A percentile compares a stretch with the other conserved stretches of the same genome.
phyloP scores from a whole-genome alignment of 1,140 invertebrate genomes.

The Drosophila lacteicornis region DNA sequence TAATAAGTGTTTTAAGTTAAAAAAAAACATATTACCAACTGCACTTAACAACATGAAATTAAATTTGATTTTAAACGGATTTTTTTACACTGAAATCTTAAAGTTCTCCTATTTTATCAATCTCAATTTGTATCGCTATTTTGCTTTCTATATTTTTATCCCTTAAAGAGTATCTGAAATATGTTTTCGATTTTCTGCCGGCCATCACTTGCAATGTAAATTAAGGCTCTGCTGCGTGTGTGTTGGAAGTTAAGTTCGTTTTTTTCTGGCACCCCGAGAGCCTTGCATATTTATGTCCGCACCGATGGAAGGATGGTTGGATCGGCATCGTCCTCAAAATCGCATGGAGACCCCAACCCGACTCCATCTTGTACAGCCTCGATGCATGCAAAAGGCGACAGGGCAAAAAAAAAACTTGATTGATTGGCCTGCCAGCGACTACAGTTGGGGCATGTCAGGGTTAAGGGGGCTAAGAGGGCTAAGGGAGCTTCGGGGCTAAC shows the following conservation, averaged over 20 bases:
- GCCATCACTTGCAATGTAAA: slow-evolving; percentile 39
- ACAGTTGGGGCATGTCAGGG: not conserved
- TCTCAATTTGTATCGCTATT: too few species aligned
- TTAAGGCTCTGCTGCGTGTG: slow-evolving; percentile 7
- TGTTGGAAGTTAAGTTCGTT: slow-evolving; percentile 23
- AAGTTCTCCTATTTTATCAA: too few species aligned
- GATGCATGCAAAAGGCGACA: slow-evolving; percentile 48
- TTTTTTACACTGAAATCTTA: too few species aligned
- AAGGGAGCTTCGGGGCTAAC: not conserved
- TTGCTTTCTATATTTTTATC: not conserved
- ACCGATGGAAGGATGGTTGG: slow-evolving; percentile 13
- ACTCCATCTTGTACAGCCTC: slow-evolving; percentile 39
- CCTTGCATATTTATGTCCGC: slow-evolving; percentile 49
- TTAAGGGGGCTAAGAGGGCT: not conserved
- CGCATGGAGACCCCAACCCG: slow-evolving; percentile 12
- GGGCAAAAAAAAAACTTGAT: slow-evolving; percentile 44
- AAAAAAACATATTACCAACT: too few species aligned
- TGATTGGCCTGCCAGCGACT: slow-evolving; percentile 44
- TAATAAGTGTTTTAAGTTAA: too few species aligned
- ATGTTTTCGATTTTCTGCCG: too few species aligned
- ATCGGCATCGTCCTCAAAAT: not conserved
- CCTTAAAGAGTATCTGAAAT: slow-evolving; percentile 11
- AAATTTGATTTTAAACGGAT: too few species aligned
- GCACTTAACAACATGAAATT: too few species aligned
- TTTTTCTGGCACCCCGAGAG: slow-evolving; percentile 45